Base-by-base conservation (phyloP, 2,888 invertebrate genomes). In the Andrena flavipes region DNA sequence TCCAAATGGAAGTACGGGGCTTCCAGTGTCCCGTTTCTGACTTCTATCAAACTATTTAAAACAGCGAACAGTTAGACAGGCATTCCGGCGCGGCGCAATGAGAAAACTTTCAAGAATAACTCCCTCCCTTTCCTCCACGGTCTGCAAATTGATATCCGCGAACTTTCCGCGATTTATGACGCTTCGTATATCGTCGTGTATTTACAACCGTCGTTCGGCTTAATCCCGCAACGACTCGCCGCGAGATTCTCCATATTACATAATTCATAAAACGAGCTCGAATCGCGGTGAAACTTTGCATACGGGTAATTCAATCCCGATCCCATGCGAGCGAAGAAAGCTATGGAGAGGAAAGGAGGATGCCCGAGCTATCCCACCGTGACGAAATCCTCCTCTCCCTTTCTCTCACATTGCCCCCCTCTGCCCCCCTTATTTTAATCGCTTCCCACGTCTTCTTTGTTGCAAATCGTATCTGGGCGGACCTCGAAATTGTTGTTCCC, bases 401-500 rank as follows among this genome's bases (percentile, higher is more conserved):
- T 16, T 42, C 42, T 16, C 42, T 5, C 42, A 2, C 13, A 5
- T 10, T 56, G 8, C 26, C 8, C 23, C 26, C 26, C 8, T 63
- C 30, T 71, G 49, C 23, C 33, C 59, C 64, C 30, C 35, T 56
- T 63, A 54, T 74, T 85, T 84, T 64, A 71, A 74, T 76, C 62
- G 75, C 73, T 64, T 75, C 70, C 73, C 80, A 72, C 76, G 70
- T 77, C 80, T 49, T 76, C 63, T 74, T 76, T 81, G 73, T 79
- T 69, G 75, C 65, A 76, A 73, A 48, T 49, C 35, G 63, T 48
- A 71, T 70, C 71, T 65, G 73, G 67, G 54, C 79, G 68, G 59
- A 73, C 62, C 69, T 81, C 76, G 63, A 84, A 84, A 83, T 86
- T 85, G 87, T 90, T 87, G 85, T 90, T 87, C 85, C 82, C 64